Base-by-base conservation (phyloP, 2,888 invertebrate species). In the Ophion ventricosus region DNA sequence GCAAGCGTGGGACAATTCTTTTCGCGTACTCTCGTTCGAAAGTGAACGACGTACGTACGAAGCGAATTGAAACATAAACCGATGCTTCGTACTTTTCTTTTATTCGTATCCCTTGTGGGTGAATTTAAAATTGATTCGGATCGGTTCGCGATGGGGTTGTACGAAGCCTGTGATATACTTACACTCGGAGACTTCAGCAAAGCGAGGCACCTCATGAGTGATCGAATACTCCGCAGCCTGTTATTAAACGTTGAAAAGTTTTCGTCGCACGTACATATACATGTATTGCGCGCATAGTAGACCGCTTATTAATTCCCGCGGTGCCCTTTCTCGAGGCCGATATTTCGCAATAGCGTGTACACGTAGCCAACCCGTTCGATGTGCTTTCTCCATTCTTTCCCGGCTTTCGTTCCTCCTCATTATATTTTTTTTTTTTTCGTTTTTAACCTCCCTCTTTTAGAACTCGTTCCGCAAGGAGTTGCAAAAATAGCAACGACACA, bases 221-320 rank as follows among this genome's bases (percentile, higher is more conserved):
- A 80, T 80, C 80, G 80, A 80, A 80, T 59, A 66, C 29, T 11
- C 54, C 26, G 59, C 57, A 69, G 67, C 63, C 59, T 35, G 74
- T 25, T 61, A 59, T 63, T 69, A 69, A 67, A 74, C 54, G 75
- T 80, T 70, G 61, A 61, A 80, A 80, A 80, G 66, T 80, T 80
- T 75, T 75, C n/a, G 59, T 49, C 61, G 54, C 69, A 49, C 26
- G 26, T 54, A 26, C n/a, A 7, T 35, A 35, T 35, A 35, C 8
- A 35, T 35, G n/a, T n/a, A 23, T 7, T 57, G 20, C 57, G 49
- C 59, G 69, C 78, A 70, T 69, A 63, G n/a, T 67, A 74, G 75
- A 75, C 80, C 56, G 80, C 40, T 80, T 80, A 80, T 80, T 80
- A 80, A 35, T 80, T 80, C 75, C 35, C 75, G 43, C 43, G 11